Conservation (phyloP, 2,797 vertebrate genomes). For the Catamblyrhynchus diadema region DNA sequence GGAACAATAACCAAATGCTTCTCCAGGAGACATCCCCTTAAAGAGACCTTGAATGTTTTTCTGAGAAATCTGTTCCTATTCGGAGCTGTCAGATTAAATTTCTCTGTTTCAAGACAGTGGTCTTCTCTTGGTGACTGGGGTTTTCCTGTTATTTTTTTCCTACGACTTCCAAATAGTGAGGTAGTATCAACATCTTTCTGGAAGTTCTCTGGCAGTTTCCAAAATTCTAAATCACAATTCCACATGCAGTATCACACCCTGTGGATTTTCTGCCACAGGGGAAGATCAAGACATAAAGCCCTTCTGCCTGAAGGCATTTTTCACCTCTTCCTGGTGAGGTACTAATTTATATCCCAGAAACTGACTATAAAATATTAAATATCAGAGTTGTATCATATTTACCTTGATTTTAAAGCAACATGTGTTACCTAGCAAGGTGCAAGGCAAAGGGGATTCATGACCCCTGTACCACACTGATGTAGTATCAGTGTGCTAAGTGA, state of each 20-base stretch:
- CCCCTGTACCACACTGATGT: too few species aligned
- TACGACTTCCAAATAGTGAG: neutral
- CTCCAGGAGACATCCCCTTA: neutral
- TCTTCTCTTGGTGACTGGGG: neutral
- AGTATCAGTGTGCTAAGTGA: neutral
- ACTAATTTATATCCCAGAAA: neutral
- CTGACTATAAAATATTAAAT: neutral
- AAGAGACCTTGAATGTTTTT: neutral
- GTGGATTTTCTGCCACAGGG: neutral
- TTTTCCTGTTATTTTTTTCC: neutral
- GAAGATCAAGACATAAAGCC: neutral
- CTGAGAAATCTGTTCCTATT: neutral
- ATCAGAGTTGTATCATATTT: neutral
- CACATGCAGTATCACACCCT: neutral
- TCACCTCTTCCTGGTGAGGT: neutral
- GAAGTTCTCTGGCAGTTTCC: neutral
- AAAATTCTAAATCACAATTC: neutral
- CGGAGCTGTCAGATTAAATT: neutral
- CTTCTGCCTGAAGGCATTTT: neutral
- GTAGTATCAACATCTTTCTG: neutral
- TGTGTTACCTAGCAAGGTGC: neutral
- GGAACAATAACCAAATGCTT: neutral
- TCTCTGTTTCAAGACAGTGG: neutral
- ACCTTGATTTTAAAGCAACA: neutral
- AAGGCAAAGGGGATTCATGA: neutral